Percentiles rank a stretch among this genome's conserved stretches.
These are phyloP conservation scores for Heliconius aoede DNA, from an alignment of 2,888 invertebrate species.

Conservation along the genomic window DNA sequence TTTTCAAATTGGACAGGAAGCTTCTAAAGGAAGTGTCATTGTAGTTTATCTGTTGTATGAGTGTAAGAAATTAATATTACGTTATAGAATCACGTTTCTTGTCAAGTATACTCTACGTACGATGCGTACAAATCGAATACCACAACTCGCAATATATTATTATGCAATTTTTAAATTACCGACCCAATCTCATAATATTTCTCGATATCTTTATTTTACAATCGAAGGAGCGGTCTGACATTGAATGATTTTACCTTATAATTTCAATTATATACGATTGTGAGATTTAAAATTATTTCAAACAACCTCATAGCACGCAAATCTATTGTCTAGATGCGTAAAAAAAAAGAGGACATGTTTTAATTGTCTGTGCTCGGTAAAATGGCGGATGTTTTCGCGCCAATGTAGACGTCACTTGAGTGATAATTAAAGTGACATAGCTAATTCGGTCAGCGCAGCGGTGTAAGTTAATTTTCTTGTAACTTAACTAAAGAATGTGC, in stretches of 20 bases:
- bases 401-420: conserved; percentile 31
- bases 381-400: conserved; percentile 40
- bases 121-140: background rate
- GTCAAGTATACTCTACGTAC: background rate
- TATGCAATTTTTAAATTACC: conserved; percentile 15
- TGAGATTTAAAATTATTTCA: conserved; percentile 44
- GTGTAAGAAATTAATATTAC: background rate
- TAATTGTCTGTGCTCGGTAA: conserved; percentile 53
- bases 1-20: background rate
- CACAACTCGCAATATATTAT: background rate
- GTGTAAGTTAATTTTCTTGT: conserved; percentile 22
- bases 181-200: background rate
- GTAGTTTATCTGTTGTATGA: background rate
- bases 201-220: conserved; percentile 19
- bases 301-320: conserved; percentile 50
- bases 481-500: background rate
- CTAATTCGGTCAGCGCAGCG: conserved; percentile 24
- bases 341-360: conserved; percentile 54
- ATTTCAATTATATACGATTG: conserved; percentile 38
- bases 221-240: conserved; percentile 27
- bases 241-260: conserved; percentile 36
- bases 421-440: conserved; percentile 28
- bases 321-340: conserved; percentile 52
- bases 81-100: conserved; percentile 3
- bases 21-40: background rate